phyloP scores from a whole-genome alignment of 2,113 vertebrate genomes.

The Gopherus evgoodei region DNA sequence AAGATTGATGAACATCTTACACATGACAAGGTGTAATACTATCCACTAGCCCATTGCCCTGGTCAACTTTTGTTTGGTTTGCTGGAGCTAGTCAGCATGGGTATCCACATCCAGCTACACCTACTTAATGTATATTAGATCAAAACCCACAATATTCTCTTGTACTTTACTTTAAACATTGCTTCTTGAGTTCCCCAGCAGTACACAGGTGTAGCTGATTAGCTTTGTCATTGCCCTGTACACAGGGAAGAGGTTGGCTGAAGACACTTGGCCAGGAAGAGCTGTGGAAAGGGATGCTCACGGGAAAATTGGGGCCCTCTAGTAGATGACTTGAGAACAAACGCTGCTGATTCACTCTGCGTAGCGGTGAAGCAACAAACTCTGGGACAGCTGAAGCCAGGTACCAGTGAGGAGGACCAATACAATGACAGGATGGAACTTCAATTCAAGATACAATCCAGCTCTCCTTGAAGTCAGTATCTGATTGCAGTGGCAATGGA shows the following conservation, averaged over 20 bases:
- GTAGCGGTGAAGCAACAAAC: not conserved
- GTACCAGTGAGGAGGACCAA: not conserved
- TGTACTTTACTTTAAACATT: not conserved
- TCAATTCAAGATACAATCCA: not conserved
- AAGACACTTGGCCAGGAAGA: constrained; percentile 15
- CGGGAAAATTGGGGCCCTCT: not conserved
- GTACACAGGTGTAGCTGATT: not conserved
- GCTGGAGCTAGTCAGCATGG: not conserved
- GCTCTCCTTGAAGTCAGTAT: not conserved
- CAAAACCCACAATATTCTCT: not conserved
- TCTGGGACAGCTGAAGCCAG: not conserved
- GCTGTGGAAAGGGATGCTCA: not conserved
- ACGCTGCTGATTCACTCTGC: not conserved
- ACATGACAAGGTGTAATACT: too few species aligned
- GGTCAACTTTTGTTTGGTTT: not conserved
- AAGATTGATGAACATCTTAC: not conserved
- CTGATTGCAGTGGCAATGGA: not conserved
- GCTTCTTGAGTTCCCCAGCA: constrained; percentile 1
- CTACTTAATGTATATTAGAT: not conserved
- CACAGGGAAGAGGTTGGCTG: constrained; percentile 27
- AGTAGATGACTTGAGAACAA: not conserved
- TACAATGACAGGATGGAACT: not conserved
- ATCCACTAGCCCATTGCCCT: not conserved
- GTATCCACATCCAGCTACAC: not conserved
- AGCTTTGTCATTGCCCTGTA: not conserved